Evolutionary conservation across 2,797 vertebrate genomes (phyloP).

Genomic region (Sebastes diaconus): DNA sequence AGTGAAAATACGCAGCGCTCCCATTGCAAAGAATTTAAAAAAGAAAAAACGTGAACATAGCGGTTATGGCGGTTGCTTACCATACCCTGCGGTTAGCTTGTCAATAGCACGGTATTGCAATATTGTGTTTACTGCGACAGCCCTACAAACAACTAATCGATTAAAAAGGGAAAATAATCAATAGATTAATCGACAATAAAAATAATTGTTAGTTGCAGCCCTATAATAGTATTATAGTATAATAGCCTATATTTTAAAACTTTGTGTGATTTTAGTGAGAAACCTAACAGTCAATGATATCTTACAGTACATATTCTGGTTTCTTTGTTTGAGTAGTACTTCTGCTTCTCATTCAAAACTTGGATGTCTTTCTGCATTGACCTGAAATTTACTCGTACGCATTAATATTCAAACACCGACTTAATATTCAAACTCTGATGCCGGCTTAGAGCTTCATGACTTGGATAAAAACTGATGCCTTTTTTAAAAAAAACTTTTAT

Average conservation of each 20-base stretch:
- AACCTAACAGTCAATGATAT: background rate
- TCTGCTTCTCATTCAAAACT: background rate
- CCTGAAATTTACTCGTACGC: background rate
- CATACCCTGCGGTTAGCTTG: too few relatives aligned
- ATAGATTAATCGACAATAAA: too few relatives aligned
- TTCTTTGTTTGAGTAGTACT: background rate
- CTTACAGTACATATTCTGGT: background rate
- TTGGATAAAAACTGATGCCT: background rate
- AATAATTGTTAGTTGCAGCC: too few relatives aligned
- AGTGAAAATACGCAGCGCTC: too few relatives aligned
- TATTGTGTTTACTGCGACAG: too few relatives aligned
- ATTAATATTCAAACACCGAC: background rate
- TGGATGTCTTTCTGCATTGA: background rate
- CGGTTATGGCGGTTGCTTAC: too few relatives aligned
- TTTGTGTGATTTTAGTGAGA: background rate
- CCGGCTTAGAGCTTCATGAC: constrained; percentile 10
- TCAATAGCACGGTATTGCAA: too few relatives aligned
- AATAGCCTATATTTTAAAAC: background rate
- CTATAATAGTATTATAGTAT: too few relatives aligned
- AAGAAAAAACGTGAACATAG: too few relatives aligned
- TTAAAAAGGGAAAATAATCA: too few relatives aligned
- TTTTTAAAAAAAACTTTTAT: constrained; percentile 23
- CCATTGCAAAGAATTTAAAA: too few relatives aligned
- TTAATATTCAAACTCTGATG: constrained; percentile 11
- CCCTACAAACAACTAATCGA: too few relatives aligned